Evolutionary conservation across 2,888 invertebrate genomes (phyloP).

Genomic region (Dasypogon diadema): DNA sequence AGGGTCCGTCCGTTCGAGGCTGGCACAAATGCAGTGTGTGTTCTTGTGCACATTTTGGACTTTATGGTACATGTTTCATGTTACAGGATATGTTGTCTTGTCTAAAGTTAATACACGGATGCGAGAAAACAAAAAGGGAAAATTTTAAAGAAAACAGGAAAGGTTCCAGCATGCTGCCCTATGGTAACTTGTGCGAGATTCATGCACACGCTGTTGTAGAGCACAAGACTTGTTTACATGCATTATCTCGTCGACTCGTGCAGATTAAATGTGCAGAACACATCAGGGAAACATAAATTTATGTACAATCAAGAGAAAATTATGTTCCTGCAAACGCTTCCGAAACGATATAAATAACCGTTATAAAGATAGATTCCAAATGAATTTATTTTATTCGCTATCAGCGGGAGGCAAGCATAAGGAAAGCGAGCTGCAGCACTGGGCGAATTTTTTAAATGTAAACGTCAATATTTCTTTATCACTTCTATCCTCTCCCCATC

Average conservation of each 20-base stretch:
- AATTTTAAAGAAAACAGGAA: constrained; percentile 19
- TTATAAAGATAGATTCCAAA: constrained; percentile 51
- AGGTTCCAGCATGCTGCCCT: background rate
- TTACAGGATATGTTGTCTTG: constrained; percentile 46
- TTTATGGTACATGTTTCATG: constrained; percentile 26
- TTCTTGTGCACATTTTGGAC: constrained; percentile 8
- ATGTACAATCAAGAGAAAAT: constrained; percentile 54
- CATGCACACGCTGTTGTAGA: constrained; percentile 29
- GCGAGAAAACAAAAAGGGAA: constrained; percentile 21
- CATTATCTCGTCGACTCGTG: constrained; percentile 33
- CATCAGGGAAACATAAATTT: constrained; percentile 51
- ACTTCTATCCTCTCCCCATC: background rate
- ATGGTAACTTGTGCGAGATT: background rate
- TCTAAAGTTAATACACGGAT: constrained; percentile 28
- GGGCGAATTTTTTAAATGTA: background rate
- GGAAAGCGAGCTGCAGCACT: constrained; percentile 1
- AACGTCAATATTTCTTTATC: constrained; percentile 29
- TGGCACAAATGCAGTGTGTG: constrained; percentile 27
- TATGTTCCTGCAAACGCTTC: constrained; percentile 55
- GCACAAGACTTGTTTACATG: constrained; percentile 34
- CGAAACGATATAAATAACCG: constrained; percentile 53
- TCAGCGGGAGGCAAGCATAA: background rate
- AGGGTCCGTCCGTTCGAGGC: too few relatives aligned
- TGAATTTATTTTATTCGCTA: constrained; percentile 28
- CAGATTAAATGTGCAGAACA: constrained; percentile 20